These are phyloP conservation scores for Ceratina australensis DNA, from an alignment of 1,140 invertebrate genomes.

Conservation along the genomic window DNA sequence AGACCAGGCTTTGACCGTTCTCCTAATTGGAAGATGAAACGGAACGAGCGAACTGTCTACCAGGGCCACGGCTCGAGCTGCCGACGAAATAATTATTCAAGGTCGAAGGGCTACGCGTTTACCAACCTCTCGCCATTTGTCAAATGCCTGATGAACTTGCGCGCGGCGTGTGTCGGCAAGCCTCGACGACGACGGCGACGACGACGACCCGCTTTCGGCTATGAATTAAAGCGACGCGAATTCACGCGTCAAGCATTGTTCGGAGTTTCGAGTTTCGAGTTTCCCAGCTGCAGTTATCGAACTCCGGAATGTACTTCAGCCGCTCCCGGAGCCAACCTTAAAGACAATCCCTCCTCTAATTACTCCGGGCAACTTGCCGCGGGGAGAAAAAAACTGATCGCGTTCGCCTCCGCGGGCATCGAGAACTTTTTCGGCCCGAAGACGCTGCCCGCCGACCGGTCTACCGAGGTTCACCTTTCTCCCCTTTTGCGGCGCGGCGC, in stretches of 20 bases:
- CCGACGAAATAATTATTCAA: constrained; percentile 53
- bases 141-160: constrained; percentile 15
- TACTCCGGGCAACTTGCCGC: not conserved
- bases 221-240: constrained; percentile 31
- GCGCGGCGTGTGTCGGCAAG: too few species aligned
- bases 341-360: constrained; percentile 28
- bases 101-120: constrained; percentile 24
- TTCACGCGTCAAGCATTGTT: constrained; percentile 28
- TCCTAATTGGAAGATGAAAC: constrained; percentile 53
- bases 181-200: not conserved
- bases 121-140: constrained; percentile 10
- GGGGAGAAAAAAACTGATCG: not conserved
- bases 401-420: not conserved
- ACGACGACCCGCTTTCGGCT: constrained; percentile 3
- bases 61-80: not conserved
- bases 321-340: constrained; percentile 10
- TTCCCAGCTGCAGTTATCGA: constrained; percentile 28
- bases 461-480: constrained; percentile 3
- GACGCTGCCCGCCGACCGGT: constrained; percentile 1
- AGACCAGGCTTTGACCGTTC: constrained; percentile 40
- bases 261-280: constrained; percentile 39
- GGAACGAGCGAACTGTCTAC: not conserved
- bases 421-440: not conserved
- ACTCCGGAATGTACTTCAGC: constrained; percentile 20
- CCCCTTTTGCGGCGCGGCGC: not conserved